phyloP scores from a whole-genome alignment of 1,140 invertebrate species.

The Charaxes varanes region DNA sequence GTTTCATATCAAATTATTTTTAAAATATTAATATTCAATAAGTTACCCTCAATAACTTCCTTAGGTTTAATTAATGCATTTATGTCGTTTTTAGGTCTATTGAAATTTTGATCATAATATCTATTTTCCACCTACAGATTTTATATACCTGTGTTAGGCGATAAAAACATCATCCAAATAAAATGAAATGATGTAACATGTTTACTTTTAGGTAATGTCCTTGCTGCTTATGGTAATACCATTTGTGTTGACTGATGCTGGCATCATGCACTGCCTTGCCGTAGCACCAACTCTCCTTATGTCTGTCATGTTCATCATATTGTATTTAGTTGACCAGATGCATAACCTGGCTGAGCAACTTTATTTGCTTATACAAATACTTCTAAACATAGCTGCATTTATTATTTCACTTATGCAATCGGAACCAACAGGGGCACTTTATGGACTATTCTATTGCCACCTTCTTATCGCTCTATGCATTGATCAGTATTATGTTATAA shows the following conservation, averaged over 20 bases:
- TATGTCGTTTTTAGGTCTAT: too few species aligned
- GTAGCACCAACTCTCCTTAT: conserved; percentile 50
- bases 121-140: too few species aligned
- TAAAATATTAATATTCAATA: too few species aligned
- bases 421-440: conserved; percentile 26
- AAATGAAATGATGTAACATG: conserved; percentile 20
- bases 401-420: conserved; percentile 20
- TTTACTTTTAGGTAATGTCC: conserved; percentile 66
- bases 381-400: conserved; percentile 30
- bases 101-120: too few species aligned
- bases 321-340: conserved; percentile 63
- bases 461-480: conserved; percentile 46
- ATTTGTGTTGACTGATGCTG: conserved; percentile 37
- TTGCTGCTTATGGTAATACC: conserved; percentile 55
- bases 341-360: conserved; percentile 55
- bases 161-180: too few species aligned
- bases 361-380: conserved; percentile 43
- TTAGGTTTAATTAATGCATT: too few species aligned
- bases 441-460: conserved; percentile 52
- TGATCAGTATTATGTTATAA: conserved; percentile 49
- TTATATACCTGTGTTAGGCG: too few species aligned
- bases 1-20: too few species aligned
- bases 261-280: conserved; percentile 46
- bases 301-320: conserved; percentile 51
- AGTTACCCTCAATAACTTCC: too few species aligned